Evolutionary conservation across 2,113 vertebrate genomes (phyloP), one percentile per base, ranked within the genome.

Genomic region (Daboia siamensis): DNA sequence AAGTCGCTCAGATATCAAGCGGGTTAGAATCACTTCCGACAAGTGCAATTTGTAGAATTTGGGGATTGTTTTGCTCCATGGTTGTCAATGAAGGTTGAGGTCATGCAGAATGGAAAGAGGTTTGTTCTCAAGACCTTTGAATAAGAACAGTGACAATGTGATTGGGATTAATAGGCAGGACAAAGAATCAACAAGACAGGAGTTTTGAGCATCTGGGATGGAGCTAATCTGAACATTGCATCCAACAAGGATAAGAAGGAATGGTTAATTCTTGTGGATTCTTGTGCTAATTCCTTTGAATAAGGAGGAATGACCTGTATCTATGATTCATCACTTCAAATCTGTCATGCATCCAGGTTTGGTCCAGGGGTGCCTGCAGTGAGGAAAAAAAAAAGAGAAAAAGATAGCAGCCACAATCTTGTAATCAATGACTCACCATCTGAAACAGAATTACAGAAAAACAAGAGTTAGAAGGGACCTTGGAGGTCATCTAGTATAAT

Each of bases 91-190:
- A 87, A 52, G 0, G 61, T 51, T 20, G 46, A 46, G 0, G 12
- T 61, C 56, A 89, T 69, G 54, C 1, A 29, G 74, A 52, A 69
- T n/a, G 3, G 24, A 59, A 1, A 86, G 90, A 90, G 94, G 92
- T 55, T 91, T 46, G 69, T 91, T 89, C 93, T 4, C 11, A 39
- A 96, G 85, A 94, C 39, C 90, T 89, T 39, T 89, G 94, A 92
- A 92, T 91, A 44, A 39, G 69, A 39, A 91, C 90, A 88, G 51
- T 23, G 74, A 5, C 88, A 87, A 61, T 87, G 86, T n/a, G 20
- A 15, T 2, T 56, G 20, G 89, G 89, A 89, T 95, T 92, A 59
- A 46, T 12, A 61, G 61, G 52, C 21, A 93, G 87, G 86, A 7
- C 55, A 44, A 94, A 80, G 15, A 12, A 51, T 59, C 90, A 59